Conservation (phyloP, 2,888 invertebrate genomes). For the Phytoseiulus persimilis region DNA sequence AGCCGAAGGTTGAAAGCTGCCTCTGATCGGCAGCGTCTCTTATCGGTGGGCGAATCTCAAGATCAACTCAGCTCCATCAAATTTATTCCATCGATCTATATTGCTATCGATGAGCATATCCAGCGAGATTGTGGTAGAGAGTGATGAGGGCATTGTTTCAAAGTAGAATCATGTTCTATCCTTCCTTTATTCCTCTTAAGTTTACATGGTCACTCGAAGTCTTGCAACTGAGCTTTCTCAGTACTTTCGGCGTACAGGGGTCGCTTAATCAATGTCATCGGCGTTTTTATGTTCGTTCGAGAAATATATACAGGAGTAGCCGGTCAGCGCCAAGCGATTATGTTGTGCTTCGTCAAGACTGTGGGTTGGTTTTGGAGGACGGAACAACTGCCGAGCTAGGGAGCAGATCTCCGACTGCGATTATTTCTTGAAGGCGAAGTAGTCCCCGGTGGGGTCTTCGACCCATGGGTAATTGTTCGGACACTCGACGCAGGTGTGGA, state of each 20-base stretch:
- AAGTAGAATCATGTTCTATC: not conserved
- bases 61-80: no score
- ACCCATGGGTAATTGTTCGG: constrained; percentile 93
- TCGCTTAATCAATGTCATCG: not conserved
- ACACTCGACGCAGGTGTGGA: constrained; percentile 92
- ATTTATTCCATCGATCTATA: no score
- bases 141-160: not conserved
- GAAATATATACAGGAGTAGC: not conserved
- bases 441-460: constrained; percentile 80
- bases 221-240: not conserved
- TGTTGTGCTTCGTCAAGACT: not conserved
- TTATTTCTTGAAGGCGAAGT: constrained; percentile 42
- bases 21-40: no score
- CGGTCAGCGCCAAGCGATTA: not conserved
- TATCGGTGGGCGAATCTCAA: no score
- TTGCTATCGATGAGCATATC: not conserved
- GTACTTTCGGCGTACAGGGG: not conserved
- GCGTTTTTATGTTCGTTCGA: not conserved
- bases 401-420: not conserved
- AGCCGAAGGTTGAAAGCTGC: no score
- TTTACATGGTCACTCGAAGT: not conserved
- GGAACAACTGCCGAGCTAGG: not conserved
- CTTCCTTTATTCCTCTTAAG: not conserved
- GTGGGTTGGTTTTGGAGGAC: not conserved
- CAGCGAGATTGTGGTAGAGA: no score